A percentile compares a stretch with the other conserved stretches of the same genome.
These are phyloP conservation scores for Verasper variegatus DNA, from an alignment of 2,113 vertebrate species.

Conservation along the genomic window DNA sequence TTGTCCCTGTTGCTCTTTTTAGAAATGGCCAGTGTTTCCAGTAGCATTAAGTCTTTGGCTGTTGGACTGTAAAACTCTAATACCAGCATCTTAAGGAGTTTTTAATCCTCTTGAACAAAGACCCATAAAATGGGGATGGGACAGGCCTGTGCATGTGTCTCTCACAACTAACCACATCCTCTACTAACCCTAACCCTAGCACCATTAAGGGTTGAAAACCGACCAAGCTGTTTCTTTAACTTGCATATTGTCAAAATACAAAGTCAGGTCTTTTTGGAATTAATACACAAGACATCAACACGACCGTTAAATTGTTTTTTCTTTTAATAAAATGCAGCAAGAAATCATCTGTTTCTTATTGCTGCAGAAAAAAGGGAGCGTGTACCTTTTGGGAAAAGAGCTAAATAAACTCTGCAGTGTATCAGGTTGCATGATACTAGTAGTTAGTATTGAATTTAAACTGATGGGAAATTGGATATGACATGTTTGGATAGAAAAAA, in stretches of 20 bases:
- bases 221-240: background rate
- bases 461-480: background rate
- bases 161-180: conserved; percentile 32
- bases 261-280: background rate
- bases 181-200: no score
- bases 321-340: background rate
- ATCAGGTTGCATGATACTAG: background rate
- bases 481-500: conserved; percentile 18
- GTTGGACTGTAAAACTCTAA: conserved; percentile 75
- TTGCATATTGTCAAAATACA: background rate
- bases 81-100: conserved; percentile 71
- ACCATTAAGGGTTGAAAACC: conserved; percentile 20
- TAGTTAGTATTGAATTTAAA: background rate
- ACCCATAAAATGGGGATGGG: conserved; percentile 61
- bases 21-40: conserved; percentile 69
- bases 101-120: conserved; percentile 79
- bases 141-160: conserved; percentile 49
- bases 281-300: background rate
- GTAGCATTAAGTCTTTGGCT: conserved; percentile 68
- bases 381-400: background rate
- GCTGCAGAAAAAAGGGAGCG: background rate
- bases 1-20: conserved; percentile 77
- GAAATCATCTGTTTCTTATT: background rate
- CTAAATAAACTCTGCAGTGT: background rate
- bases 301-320: background rate